phyloP scores from a whole-genome alignment of 1,140 invertebrate species.

The Papilio helenus region DNA sequence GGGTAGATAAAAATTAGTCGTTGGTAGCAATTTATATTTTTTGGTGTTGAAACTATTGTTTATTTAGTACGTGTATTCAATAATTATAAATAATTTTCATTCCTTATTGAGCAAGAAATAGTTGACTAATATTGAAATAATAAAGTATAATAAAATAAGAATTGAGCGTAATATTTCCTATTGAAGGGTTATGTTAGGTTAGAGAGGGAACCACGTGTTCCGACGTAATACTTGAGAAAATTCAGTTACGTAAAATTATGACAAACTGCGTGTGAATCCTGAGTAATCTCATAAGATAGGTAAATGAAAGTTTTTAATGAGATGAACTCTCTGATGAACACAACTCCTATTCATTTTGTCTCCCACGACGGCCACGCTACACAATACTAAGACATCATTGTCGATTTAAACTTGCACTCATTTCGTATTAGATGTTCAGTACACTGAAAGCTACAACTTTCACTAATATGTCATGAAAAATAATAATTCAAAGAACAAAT shows the following conservation, averaged over 20 bases:
- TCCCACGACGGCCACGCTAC: slow-evolving; percentile 66
- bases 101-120: background rate
- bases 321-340: slow-evolving; percentile 59
- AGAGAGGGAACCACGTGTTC: background rate
- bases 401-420: slow-evolving; percentile 39
- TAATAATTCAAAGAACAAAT: background rate
- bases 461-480: slow-evolving; percentile 28
- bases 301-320: slow-evolving; percentile 66
- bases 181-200: background rate
- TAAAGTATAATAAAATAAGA: background rate
- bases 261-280: slow-evolving; percentile 51
- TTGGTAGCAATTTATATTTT: background rate
- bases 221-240: background rate
- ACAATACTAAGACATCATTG: slow-evolving; percentile 9
- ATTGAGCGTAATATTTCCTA: background rate
- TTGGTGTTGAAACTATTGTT: background rate
- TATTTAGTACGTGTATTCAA: background rate
- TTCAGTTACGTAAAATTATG: slow-evolving; percentile 28
- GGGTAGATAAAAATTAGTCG: background rate
- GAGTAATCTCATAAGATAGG: slow-evolving; percentile 52
- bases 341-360: slow-evolving; percentile 56
- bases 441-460: slow-evolving; percentile 34
- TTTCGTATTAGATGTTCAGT: slow-evolving; percentile 16
- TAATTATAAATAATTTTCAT: background rate
- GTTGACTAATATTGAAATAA: too few relatives aligned